phyloP scores from a whole-genome alignment of 2,888 invertebrate genomes.

The Coenonympha glycerion region DNA sequence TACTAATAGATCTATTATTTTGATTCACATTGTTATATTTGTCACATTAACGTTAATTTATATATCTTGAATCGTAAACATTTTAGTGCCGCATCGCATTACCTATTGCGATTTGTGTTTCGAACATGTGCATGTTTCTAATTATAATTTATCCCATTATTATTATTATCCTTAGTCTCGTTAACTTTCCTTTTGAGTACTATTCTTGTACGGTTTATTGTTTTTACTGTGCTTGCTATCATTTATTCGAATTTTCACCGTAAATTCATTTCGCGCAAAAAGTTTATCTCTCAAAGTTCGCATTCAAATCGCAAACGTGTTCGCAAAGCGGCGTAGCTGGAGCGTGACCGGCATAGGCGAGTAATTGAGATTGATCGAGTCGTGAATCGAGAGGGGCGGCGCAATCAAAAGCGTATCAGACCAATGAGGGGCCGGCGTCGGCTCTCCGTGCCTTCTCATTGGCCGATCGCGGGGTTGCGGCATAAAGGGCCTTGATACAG shows the following conservation, averaged over 20 bases:
- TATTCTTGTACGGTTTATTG: background rate
- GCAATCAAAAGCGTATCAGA: constrained; percentile 72
- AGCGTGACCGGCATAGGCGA: constrained; percentile 52
- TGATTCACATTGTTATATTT: constrained; percentile 37
- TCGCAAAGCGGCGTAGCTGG: constrained; percentile 37
- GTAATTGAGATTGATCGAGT: constrained; percentile 72
- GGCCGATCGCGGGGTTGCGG: constrained; percentile 60
- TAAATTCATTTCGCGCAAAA: background rate
- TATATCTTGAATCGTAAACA: constrained; percentile 58
- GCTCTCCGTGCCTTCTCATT: constrained; percentile 49
- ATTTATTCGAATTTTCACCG: background rate
- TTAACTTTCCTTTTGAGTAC: background rate
- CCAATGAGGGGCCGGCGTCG: constrained; percentile 57
- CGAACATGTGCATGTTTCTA: constrained; percentile 34
- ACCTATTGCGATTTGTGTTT: constrained; percentile 40
- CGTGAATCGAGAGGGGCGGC: constrained; percentile 69
- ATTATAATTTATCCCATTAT: constrained; percentile 26
- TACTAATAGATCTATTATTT: no score
- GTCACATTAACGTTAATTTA: constrained; percentile 53
- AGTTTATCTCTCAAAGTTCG: background rate
- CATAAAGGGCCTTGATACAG: constrained; percentile 67
- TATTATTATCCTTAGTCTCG: constrained; percentile 14
- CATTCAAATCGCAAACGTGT: constrained; percentile 8
- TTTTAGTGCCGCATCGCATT: constrained; percentile 48
- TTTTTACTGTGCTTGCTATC: background rate